Evolutionary conservation across 2,797 vertebrate genomes (phyloP), one percentile per base, ranked within the genome.

Genomic region (Eulemur coronatus): DNA sequence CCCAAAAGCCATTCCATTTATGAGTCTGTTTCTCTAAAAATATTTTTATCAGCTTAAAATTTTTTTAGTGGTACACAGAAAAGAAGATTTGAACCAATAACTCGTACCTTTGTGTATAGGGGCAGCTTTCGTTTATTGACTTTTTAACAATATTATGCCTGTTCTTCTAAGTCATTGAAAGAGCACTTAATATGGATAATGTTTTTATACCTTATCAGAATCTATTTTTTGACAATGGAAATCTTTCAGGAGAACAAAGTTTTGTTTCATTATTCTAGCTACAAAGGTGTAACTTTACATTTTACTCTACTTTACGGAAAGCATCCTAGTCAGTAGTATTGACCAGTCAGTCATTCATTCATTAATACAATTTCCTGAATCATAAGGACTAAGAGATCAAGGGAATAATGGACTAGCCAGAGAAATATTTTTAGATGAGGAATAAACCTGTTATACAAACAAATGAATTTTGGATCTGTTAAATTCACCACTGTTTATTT

Each of bases 131-230:
- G 96, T 67, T 97, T 95, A 84, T 81, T 97, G 89, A 96, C 73
- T 96, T 93, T 92, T 94, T 38, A 96, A 48, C 61, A 97, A 75
- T 55, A 30, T 76, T 88, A 95, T 76, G 89, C 28, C 52, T 96
- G 80, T 97, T 98, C 97, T 98, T 96, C 92, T 94, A 6, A 95
- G 97, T 95, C 89, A 98, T 73, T 57, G 35, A 76, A 96, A 87
- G 85, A 97, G 73, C 94, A 90, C 67, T 97, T 98, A 97, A 97
- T 96, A 94, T 79, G 91, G 28, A 86, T 91, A 92, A 80, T 97
- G 95, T 92, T 95, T 97, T 91, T 96, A 50, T 59, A 50, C 88
- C 97, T 98, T 97, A 81, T 93, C 84, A 89, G 75, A 84, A 55
- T 96, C 86, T 92, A 94, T 65, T 96, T 91, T 75, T 52, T 67